A percentile compares a stretch with the other conserved stretches of the same genome.
Evolutionary conservation across 1,140 invertebrate species (phyloP).

Genomic region (fruit fly (Drosophila melanogaster)): Release_6_plus_ISO1_MT NT_033779.5:8547501-8548000

Average conservation of each 20-base stretch:
- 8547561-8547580: slow-evolving; percentile 18
- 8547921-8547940: neutral
- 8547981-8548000: neutral
- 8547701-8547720: slow-evolving; percentile 5
- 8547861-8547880: slow-evolving; percentile 34
- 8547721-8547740: slow-evolving; percentile 18
- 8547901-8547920: slow-evolving; percentile 21
- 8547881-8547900: slow-evolving; percentile 67
- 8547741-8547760: slow-evolving; percentile 61
- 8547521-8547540: slow-evolving; percentile 77
- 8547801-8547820: slow-evolving; percentile 4
- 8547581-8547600: slow-evolving; percentile 43
- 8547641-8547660: slow-evolving; percentile 82
- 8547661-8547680: slow-evolving; percentile 68
- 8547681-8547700: slow-evolving; percentile 14
- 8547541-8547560: slow-evolving; percentile 48
- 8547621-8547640: slow-evolving; percentile 42
- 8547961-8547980: neutral
- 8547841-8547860: slow-evolving; percentile 1
- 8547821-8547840: slow-evolving; percentile 10
- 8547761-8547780: slow-evolving; percentile 44
- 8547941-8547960: neutral
- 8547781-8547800: slow-evolving; percentile 52
- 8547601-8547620: neutral
- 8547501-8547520: slow-evolving; percentile 68